Percentiles rank a stretch among this genome's conserved stretches.
phyloP scores from a whole-genome alignment of 2,888 invertebrate species.

The Folsomia manolachei region DNA sequence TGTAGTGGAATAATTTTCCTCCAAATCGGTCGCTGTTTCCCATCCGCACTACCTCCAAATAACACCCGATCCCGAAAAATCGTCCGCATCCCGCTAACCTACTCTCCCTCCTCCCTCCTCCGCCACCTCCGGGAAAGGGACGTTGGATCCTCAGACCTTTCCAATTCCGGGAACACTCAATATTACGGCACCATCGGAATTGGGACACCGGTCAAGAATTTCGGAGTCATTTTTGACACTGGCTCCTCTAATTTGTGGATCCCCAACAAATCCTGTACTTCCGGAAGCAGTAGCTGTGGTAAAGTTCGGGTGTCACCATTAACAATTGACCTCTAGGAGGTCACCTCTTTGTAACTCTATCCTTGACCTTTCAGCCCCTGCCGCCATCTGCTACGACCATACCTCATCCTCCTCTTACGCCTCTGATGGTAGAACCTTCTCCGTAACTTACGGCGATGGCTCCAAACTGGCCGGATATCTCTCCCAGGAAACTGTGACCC shows the following conservation, averaged over 20 bases:
- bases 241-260: conserved; percentile 12
- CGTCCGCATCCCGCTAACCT: neutral
- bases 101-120: neutral
- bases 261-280: neutral
- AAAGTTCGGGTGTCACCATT: too few species aligned
- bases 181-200: neutral
- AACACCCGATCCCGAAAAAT: too few species aligned
- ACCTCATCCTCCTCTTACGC: neutral
- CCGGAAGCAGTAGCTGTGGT: too few species aligned
- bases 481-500: neutral
- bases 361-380: neutral
- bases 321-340: too few species aligned
- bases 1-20: too few species aligned
- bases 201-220: conserved; percentile 2
- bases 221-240: conserved; percentile 12
- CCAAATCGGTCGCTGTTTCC: too few species aligned
- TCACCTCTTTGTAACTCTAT: neutral
- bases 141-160: neutral
- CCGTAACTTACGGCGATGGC: conserved; percentile 5
- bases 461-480: neutral
- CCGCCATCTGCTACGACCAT: neutral
- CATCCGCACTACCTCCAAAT: too few species aligned
- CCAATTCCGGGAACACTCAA: neutral
- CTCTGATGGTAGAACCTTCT: neutral
- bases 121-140: neutral